phyloP scores from a whole-genome alignment of 2,888 invertebrate genomes.

The Trachelus iudaicus region DNA sequence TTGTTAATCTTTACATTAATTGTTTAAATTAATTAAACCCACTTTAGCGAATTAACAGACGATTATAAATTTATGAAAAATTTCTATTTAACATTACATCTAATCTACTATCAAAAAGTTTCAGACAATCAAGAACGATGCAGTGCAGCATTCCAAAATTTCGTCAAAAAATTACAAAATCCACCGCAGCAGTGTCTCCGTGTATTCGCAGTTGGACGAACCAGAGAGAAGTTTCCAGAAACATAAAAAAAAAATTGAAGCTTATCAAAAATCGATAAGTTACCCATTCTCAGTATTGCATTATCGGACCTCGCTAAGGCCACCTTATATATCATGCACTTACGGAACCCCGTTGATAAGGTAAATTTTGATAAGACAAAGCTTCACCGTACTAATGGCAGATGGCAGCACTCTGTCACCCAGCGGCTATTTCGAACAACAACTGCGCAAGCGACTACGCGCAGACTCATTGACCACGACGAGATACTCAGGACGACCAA shows the following conservation, averaged over 20 bases:
- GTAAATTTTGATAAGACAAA: background rate
- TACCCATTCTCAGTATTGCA: background rate
- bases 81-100: background rate
- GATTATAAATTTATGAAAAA: background rate
- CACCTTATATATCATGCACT: no score
- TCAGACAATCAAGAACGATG: background rate
- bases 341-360: background rate
- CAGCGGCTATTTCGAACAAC: constrained; percentile 38
- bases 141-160: background rate
- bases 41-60: background rate
- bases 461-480: constrained; percentile 60
- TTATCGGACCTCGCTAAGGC: background rate
- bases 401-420: constrained; percentile 55
- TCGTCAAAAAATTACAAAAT: background rate
- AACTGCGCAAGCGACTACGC: constrained; percentile 55
- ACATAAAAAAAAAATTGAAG: no score
- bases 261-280: background rate
- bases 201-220: background rate
- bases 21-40: background rate
- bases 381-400: constrained; percentile 22
- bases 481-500: constrained; percentile 35
- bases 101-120: background rate
- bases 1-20: background rate
- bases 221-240: no score
- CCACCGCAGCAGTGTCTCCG: background rate